A percentile compares a stretch with the other conserved stretches of the same genome.
Conservation (phyloP, 2,888 invertebrate species). For the Cylloceria caligata region DNA sequence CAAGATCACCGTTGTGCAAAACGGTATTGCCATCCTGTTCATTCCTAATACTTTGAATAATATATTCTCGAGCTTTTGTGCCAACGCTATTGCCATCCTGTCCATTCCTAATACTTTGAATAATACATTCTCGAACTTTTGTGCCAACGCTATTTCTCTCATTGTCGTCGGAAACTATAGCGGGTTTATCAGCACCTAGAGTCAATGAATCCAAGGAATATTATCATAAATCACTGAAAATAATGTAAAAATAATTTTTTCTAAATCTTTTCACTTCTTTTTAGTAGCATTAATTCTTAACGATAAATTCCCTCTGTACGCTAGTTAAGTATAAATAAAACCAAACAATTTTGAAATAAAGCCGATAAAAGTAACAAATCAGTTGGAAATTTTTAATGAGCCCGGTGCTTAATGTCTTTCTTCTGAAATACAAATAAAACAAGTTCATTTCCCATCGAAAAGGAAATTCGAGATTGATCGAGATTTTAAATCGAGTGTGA, state of each 20-base stretch:
- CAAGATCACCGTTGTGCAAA: slow-evolving; percentile 60
- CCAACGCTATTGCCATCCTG: slow-evolving; percentile 46
- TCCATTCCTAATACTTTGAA: slow-evolving; percentile 58
- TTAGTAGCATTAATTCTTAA: not conserved
- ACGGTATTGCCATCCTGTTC: slow-evolving; percentile 50
- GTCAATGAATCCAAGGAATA: slow-evolving; percentile 1
- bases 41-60: slow-evolving; percentile 59
- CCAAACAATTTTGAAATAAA: no score
- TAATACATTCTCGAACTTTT: slow-evolving; percentile 31
- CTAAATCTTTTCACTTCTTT: not conserved
- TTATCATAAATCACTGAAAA: slow-evolving; percentile 1
- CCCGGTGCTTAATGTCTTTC: no score
- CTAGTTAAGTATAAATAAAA: no score
- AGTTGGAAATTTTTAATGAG: no score
- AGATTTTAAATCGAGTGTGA: not conserved
- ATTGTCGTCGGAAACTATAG: not conserved
- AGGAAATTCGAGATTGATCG: not conserved
- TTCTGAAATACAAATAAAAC: not conserved
- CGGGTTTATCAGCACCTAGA: not conserved
- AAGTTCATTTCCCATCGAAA: not conserved
- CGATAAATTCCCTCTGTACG: no score
- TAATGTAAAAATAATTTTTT: no score
- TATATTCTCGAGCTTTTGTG: slow-evolving; percentile 25
- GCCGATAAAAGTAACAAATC: no score
- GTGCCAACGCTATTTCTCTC: slow-evolving; percentile 24